Base-by-base conservation (phyloP, 2,888 invertebrate genomes). In the Ariolimax columbianus region DNA sequence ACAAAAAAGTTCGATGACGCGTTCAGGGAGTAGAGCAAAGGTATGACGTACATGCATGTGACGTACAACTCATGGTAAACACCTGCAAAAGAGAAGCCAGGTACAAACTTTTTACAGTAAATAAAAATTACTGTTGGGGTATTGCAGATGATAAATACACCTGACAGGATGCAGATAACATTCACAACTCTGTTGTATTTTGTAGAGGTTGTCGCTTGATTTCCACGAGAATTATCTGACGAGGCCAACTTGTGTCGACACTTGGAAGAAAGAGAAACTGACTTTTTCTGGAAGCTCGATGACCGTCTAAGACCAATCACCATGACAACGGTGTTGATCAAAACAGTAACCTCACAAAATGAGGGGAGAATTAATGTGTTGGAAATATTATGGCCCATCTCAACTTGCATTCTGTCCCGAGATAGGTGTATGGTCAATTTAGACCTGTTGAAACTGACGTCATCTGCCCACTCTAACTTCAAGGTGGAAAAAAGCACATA, bases 241-340 rank as follows among this genome's bases (percentile, higher is more conserved):
- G n/a, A 30, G 9, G 43, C 0, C 0, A 11, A 9, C 9, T 4
- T 40, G n/a, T 43, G n/a, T 73, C n/a, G 7, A 19, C 33, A 30
- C 33, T 51, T 14, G 7, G 1, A 0, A 3, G 77, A 51, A 2
- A 55, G 0, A 43, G 23, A 30, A 3, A 47, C n/a, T 9, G 73
- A 77, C 30, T 77, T 51, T 55, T 55, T 55, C 55, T 77, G 77
- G 30, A 77, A 77, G 19, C 33, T 33, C 26, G 73, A 43, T 1
- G 73, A 73, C 73, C 43, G n/a, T n/a, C 43, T 26, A 1, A 73
- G n/a, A 47, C 73, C 73, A 26, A 73, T 73, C 11, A 73, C 47
- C 73, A 73, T 77, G 33, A 77, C 77, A 55, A 77, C 55, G 0
- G 77, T 77, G 30, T 77, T 77, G 7, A 77, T 55, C 6, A 33